phyloP scores from a whole-genome alignment of 2,888 invertebrate species.

The Lithophane leautieri region DNA sequence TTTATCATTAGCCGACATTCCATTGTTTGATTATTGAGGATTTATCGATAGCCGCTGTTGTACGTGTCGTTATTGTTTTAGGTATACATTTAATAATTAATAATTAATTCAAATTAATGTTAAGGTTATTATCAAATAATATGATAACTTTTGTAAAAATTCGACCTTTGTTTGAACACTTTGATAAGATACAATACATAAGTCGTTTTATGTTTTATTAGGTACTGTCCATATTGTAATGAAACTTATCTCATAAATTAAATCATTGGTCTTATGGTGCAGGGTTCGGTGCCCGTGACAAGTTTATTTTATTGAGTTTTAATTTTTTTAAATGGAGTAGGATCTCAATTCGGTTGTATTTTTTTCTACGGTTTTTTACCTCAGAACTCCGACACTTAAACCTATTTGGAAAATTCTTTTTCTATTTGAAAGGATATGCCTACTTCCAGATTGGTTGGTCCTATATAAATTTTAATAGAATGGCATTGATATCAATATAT shows the following conservation, averaged over 20 bases:
- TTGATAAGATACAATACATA: neutral
- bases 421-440: too few species aligned
- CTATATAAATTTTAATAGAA: too few species aligned
- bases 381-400: too few species aligned
- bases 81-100: neutral
- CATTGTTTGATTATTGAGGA: neutral
- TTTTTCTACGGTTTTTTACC: too few species aligned
- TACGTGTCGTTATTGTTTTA: constrained; percentile 2
- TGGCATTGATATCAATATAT: neutral
- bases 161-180: neutral
- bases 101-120: constrained; percentile 1
- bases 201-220: neutral
- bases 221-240: neutral
- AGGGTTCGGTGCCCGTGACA: too few species aligned
- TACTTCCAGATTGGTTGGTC: too few species aligned
- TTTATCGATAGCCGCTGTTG: neutral
- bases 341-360: too few species aligned
- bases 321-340: too few species aligned
- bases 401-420: too few species aligned
- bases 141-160: neutral
- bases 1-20: neutral
- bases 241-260: neutral
- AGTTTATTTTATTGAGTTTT: too few species aligned
- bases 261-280: neutral
- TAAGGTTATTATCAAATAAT: neutral